Percentiles rank a stretch among this genome's conserved stretches.
Conservation (phyloP, 2,113 vertebrate genomes). For the Aptenodytes forsteri region DNA sequence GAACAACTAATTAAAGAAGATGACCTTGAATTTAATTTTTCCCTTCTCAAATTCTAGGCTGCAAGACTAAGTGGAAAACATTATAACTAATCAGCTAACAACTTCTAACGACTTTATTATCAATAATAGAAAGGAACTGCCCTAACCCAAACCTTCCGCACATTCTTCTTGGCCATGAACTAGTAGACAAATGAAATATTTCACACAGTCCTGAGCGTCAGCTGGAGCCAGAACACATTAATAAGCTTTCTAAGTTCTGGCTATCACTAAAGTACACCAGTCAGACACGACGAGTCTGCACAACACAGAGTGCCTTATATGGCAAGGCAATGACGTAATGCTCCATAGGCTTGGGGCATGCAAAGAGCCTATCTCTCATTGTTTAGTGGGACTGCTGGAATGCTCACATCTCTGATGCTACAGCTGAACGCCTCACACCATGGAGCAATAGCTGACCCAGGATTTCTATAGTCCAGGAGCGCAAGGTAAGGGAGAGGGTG, state of each 20-base stretch:
- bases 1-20: not conserved
- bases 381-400: conserved; percentile 88
- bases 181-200: conserved; percentile 52
- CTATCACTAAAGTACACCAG: conserved; percentile 62
- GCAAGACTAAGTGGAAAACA: not conserved
- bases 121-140: conserved; percentile 60
- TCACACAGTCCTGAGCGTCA: conserved; percentile 65
- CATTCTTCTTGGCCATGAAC: conserved; percentile 60
- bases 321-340: conserved; percentile 95
- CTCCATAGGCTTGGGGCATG: conserved; percentile 86
- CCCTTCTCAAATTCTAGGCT: not conserved
- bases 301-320: conserved; percentile 88
- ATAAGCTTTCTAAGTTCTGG: conserved; percentile 45
- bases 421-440: conserved; percentile 46
- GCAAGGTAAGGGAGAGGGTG: conserved; percentile 56
- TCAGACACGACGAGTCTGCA: conserved; percentile 73
- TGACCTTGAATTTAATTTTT: not conserved
- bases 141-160: conserved; percentile 64
- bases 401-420: conserved; percentile 80
- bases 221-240: conserved; percentile 57
- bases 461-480: conserved; percentile 4
- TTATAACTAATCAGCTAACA: not conserved
- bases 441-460: conserved; percentile 51
- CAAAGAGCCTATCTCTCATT: conserved; percentile 86
- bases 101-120: conserved; percentile 32